Percentiles rank a stretch among this genome's conserved stretches.
Evolutionary conservation across 1,140 invertebrate species (phyloP).

Genomic region (Achatina immaculata): DNA sequence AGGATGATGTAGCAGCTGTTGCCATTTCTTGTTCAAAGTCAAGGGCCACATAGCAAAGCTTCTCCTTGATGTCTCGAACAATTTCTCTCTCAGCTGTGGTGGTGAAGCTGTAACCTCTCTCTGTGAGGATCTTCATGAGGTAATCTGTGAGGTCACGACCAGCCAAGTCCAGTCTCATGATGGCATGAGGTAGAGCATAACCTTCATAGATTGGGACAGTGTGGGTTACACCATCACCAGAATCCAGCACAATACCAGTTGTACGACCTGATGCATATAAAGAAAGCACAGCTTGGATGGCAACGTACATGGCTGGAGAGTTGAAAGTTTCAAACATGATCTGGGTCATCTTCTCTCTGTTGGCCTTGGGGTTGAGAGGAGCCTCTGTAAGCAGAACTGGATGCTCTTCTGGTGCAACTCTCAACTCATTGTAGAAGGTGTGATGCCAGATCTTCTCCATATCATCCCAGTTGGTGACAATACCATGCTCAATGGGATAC

Average conservation of each 20-base stretch:
- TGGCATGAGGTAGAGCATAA: constrained; percentile 22
- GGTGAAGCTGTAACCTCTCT: constrained; percentile 71
- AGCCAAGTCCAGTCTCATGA: constrained; percentile 23
- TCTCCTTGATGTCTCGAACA: constrained; percentile 79
- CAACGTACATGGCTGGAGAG: constrained; percentile 91
- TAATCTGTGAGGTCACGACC: constrained; percentile 25
- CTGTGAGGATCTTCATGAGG: constrained; percentile 87
- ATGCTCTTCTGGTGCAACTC: constrained; percentile 12
- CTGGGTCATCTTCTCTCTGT: constrained; percentile 68
- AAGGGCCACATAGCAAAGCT: constrained; percentile 14
- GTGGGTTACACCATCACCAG: constrained; percentile 76
- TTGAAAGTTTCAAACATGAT: constrained; percentile 77
- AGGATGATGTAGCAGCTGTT: constrained; percentile 47
- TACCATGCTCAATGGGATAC: constrained; percentile 23
- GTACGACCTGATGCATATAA: constrained; percentile 81
- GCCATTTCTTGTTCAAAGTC: constrained; percentile 66
- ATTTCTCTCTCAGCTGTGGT: constrained; percentile 64
- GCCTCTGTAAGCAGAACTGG: constrained; percentile 46
- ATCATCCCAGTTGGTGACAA: constrained; percentile 28
- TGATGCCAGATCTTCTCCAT: constrained; percentile 52
- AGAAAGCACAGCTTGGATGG: constrained; percentile 71
- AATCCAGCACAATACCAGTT: constrained; percentile 73
- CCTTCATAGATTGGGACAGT: constrained; percentile 36
- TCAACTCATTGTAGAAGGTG: constrained; percentile 18
- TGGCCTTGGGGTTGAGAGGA: constrained; percentile 38